Evolutionary conservation across 37 sponge, comb jelly and placozoan species (phyloP), one percentile per base, ranked within the genome.

Genomic region (Axinella damicornis): DNA sequence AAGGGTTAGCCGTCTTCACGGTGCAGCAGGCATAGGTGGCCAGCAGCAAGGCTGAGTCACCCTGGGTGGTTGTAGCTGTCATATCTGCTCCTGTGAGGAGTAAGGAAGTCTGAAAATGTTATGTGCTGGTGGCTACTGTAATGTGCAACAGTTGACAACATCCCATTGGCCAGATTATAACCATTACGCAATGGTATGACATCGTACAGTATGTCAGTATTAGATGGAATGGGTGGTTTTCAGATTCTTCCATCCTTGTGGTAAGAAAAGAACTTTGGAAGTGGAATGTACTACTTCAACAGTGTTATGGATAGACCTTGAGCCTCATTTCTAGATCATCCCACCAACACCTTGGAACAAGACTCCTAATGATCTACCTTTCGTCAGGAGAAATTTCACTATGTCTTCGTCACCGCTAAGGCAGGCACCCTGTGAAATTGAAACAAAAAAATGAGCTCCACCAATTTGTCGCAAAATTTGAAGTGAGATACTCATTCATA

Each of bases 1-100:
- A 4, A 13, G 53, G 27, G 65, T 78, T 31, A 17, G 78, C 63
- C 0, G 60, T 36, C 52, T 78, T 64, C 41, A 65, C 25, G 15
- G 78, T 78, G 66, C 65, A 64, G 53, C 78, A 78, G 53, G 78
- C 78, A 39, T 64, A 78, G n/a, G 78, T 78, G 21, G 78, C 78
- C 27, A 78, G 36, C n/a, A 40, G 31, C 22, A 78, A 46, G 25
- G 78, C 65, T 18, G 78, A 22, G 52, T 64, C 41, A 24, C 65
- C 66, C 46, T 22, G 17, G 36, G 78, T 21, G 0, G 78, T 57
- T 21, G 30, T 41, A 39, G 66, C 24, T 33, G 15, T 61, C 2
- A 11, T 17, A 1, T 78, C 31, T 24, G 78, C 78, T 22, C 78
- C 78, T 78, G 37, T 5, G 12, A 21, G 36, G n/a, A n/a, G n/a